Evolutionary conservation across 2,888 invertebrate genomes (phyloP), one percentile per base, ranked within the genome.

Genomic region (Molorchus minor): DNA sequence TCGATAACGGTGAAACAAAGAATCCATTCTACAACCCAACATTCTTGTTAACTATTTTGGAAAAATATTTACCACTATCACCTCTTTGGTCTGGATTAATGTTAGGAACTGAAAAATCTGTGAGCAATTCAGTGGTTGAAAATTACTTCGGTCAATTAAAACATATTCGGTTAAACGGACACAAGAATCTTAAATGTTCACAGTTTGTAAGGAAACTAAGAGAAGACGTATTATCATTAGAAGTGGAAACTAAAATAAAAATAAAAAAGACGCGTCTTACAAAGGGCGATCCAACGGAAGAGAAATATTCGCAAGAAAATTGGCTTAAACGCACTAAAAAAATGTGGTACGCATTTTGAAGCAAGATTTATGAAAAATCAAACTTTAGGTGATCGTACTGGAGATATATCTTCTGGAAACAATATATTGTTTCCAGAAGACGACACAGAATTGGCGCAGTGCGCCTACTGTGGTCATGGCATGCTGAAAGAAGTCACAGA

Each of bases 221-320:
- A 8, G 36, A 12, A 38, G 36, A 38, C 36, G 36, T 38, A 7
- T 0, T 38, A 8, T 38, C 36, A 13, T 15, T 38, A 13, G 3
- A 2, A 1, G 7, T 38, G 10, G 36, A 38, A 38, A 15, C 5
- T 13, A 1, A 38, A 13, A 8, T 38, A 2, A 15, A 15, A 38
- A 38, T 12, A 15, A 38, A 38, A 38, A 15, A 38, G n/a, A n/a
- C 36, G 10, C 36, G 36, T n/a, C 16, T 38, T 16, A 38, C 36
- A 3, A 38, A 15, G 16, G 3, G n/a, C 8, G 36, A 35, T 35
- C 36, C 13, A 38, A 38, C 36, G 3, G 7, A 38, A 7, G 36
- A 38, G 16, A 15, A 15, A 3, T 3, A 13, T 13, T 38, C 36
- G 4, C 13, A 38, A 3, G 36, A 38, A 12, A 3, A 38, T 15